These are phyloP conservation scores for Sceliomorpha sp. DNA, from an alignment of 2,888 invertebrate species.

Conservation along the genomic window DNA sequence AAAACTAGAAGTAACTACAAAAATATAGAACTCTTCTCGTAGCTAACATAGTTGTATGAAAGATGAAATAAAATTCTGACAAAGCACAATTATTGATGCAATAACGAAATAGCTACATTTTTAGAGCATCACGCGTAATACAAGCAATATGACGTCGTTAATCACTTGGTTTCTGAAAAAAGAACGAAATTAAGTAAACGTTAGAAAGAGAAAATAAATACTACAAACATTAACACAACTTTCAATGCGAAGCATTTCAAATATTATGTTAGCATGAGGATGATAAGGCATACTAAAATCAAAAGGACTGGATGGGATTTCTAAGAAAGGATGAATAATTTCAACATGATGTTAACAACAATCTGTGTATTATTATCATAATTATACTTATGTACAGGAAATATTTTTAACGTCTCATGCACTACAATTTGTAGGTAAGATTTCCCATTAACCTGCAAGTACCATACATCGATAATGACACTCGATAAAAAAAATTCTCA, in stretches of 20 bases:
- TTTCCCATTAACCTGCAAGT: conserved; percentile 47
- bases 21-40: too few species aligned
- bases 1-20: too few species aligned
- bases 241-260: conserved; percentile 6
- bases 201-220: too few species aligned
- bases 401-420: conserved; percentile 25
- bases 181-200: too few species aligned
- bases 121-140: too few species aligned
- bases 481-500: conserved; percentile 21
- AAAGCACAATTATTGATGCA: too few species aligned
- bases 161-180: too few species aligned
- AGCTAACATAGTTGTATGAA: too few species aligned
- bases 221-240: background rate
- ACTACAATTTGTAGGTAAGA: conserved; percentile 26
- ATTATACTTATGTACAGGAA: conserved; percentile 6
- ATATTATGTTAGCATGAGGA: conserved; percentile 8
- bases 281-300: background rate
- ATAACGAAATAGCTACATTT: too few species aligned
- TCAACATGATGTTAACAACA: background rate
- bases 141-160: too few species aligned
- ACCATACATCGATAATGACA: conserved; percentile 48
- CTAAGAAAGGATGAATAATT: background rate
- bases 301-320: background rate
- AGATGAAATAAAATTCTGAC: too few species aligned
- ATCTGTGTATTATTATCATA: conserved; percentile 2